Evolutionary conservation across 2,113 vertebrate genomes (phyloP), one percentile per base, ranked within the genome.

Genomic region (Thomomys bottae): DNA sequence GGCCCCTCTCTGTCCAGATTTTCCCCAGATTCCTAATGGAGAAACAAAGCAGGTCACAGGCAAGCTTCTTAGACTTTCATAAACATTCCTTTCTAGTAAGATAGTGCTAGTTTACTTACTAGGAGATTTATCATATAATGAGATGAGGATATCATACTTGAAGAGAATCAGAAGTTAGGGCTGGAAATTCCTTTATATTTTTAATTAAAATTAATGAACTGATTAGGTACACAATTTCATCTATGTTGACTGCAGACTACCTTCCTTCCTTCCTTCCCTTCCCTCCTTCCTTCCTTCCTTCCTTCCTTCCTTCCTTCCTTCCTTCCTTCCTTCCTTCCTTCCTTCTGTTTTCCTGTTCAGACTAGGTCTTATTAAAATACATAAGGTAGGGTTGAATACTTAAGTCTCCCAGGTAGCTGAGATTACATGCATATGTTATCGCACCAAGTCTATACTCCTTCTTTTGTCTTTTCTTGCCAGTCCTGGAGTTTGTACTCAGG

Each of bases 161-260:
- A 17, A 86, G 64, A 72, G 87, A 38, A 87, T 71, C 12, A 66
- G 38, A 91, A 92, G 11, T 70, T 72, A 70, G 32, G 89, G 68
- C 34, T 86, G 11, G 71, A 79, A 34, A 83, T 59, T 6, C 45
- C 34, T 90, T 94, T 8, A n/a, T 54, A 54, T 6, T 77, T 83
- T 45, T 82, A 59, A 83, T 86, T 57, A 76, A 85, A 93, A 67
- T 84, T 42, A 64, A 54, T 28, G 72, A 71, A 32, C 32, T 30
- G 0, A 23, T 17, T 68, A 76, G 32, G 23, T 2, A 45, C 11
- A 24, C 5, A 49, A 1, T 77, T 54, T 20, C 9, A 80, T 54
- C n/a, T 77, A 63, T 59, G 8, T 28, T 54, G 11, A 26, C 12
- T 77, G 12, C 11, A 84, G 23, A 23, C 26, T 68, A 12, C 17